Percentiles rank a stretch among this genome's conserved stretches.
Conservation (phyloP, 2,888 invertebrate genomes). For the Hermodice carunculata region DNA sequence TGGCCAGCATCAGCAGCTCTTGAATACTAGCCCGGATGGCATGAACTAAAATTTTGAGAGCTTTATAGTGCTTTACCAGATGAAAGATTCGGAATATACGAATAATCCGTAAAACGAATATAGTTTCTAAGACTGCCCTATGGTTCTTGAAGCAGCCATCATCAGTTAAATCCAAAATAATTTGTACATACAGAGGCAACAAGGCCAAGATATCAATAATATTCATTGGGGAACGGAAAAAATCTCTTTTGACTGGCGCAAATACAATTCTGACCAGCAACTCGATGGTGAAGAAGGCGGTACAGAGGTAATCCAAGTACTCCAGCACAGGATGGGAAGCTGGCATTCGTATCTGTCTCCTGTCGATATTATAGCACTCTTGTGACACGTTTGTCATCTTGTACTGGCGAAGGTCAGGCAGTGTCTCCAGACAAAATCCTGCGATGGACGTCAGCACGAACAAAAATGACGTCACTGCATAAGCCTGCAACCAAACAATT, state of each 20-base stretch:
- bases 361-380: too few relatives aligned
- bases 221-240: conserved; percentile 63
- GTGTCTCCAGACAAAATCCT: conserved; percentile 66
- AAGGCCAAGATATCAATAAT: conserved; percentile 65
- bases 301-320: conserved; percentile 63
- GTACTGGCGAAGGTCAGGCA: conserved; percentile 49
- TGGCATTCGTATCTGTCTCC: conserved; percentile 1
- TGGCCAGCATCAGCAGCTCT: conserved; percentile 66
- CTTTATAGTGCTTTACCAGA: conserved; percentile 70
- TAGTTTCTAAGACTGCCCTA: conserved; percentile 64
- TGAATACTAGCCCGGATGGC: conserved; percentile 70
- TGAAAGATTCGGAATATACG: conserved; percentile 71
- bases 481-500: conserved; percentile 51
- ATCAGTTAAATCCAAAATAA: conserved; percentile 57
- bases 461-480: conserved; percentile 64
- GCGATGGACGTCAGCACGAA: conserved; percentile 65
- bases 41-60: conserved; percentile 70
- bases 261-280: conserved; percentile 60
- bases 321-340: conserved; percentile 42
- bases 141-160: conserved; percentile 62
- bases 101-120: conserved; percentile 71
- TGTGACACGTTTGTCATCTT: conserved; percentile 4
- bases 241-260: conserved; percentile 57
- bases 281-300: conserved; percentile 65
- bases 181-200: conserved; percentile 66